phyloP scores from a whole-genome alignment of 35 echinoderm and acorn worm genomes.

The Heliocidaris erythrogramma region DNA sequence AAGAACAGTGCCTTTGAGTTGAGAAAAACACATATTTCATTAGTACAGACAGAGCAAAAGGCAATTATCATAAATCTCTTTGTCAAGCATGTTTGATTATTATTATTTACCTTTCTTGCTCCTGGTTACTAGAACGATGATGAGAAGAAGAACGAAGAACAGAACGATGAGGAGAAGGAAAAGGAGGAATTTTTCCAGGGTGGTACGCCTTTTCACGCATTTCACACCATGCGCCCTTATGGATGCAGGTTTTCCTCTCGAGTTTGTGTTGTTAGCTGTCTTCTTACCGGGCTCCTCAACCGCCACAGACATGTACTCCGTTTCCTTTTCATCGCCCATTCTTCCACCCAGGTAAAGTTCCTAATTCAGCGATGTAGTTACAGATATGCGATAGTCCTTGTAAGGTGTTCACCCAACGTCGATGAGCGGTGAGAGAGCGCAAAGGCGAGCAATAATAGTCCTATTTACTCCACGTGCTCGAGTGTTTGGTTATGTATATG shows the following conservation, averaged over 20 bases:
- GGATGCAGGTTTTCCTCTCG: not conserved
- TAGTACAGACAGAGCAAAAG: too few relatives aligned
- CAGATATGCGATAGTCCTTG: not conserved
- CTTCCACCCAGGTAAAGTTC: not conserved
- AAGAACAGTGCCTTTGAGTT: too few relatives aligned
- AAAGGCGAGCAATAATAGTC: slow-evolving; percentile 22
- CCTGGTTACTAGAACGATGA: slow-evolving; percentile 31
- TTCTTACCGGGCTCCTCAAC: slow-evolving; percentile 47
- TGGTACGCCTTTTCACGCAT: slow-evolving; percentile 44
- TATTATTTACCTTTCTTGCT: slow-evolving; percentile 20
- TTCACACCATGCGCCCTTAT: not conserved
- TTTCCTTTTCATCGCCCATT: slow-evolving; percentile 39
- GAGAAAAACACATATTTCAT: too few relatives aligned
- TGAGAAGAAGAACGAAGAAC: slow-evolving; percentile 41
- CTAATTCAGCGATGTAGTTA: not conserved
- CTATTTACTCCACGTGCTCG: slow-evolving; percentile 40
- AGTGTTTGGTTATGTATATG: slow-evolving; percentile 42
- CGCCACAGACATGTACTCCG: slow-evolving; percentile 50
- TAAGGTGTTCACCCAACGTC: not conserved
- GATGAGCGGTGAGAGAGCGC: not conserved
- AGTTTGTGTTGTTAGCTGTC: slow-evolving; percentile 7
- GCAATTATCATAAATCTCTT: too few relatives aligned
- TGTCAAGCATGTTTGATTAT: not conserved
- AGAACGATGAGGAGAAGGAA: slow-evolving; percentile 46
- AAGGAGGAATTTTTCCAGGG: slow-evolving; percentile 48